Evolutionary conservation across 2,797 vertebrate genomes (phyloP).

Genomic region (Trematomus bernacchii): DNA sequence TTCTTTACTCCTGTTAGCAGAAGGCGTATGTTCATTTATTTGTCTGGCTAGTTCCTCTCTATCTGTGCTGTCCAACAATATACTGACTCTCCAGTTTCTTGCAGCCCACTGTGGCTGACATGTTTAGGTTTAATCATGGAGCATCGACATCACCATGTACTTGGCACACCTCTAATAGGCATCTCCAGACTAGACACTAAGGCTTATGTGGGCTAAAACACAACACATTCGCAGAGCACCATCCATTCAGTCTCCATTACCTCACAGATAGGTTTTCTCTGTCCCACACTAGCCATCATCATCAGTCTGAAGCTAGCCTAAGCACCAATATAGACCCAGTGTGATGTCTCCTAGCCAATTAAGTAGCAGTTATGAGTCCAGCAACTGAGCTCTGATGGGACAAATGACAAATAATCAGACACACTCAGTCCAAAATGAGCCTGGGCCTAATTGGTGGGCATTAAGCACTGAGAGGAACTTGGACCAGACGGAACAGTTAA

Average conservation of each 20-base stretch:
- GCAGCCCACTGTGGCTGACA: conserved; percentile 18
- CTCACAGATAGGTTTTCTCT: conserved; percentile 64
- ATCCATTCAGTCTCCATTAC: conserved; percentile 76
- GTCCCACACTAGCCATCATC: conserved; percentile 76
- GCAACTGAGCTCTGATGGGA: conserved; percentile 74
- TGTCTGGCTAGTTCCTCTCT: conserved; percentile 17
- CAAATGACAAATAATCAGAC: conserved; percentile 77
- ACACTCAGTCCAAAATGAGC: conserved; percentile 71
- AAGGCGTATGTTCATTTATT: conserved; percentile 32
- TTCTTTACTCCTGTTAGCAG: conserved; percentile 27
- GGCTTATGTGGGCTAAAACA: conserved; percentile 63
- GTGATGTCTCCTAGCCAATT: conserved; percentile 77
- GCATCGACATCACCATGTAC: conserved; percentile 27
- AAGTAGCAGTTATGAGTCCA: conserved; percentile 74
- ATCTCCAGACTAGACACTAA: conserved; percentile 44
- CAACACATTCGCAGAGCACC: conserved; percentile 68
- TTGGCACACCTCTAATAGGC: conserved; percentile 60
- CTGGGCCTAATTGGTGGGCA: conserved; percentile 72
- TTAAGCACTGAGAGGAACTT: conserved; percentile 63
- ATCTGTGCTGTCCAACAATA: conserved; percentile 28
- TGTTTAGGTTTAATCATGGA: conserved; percentile 51
- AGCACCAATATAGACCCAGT: conserved; percentile 70
- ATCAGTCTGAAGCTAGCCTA: conserved; percentile 73
- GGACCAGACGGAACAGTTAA: conserved; percentile 61
- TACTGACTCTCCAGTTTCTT: conserved; percentile 18